Conservation (phyloP, 2,797 vertebrate species). For the Dallia pectoralis region DNA sequence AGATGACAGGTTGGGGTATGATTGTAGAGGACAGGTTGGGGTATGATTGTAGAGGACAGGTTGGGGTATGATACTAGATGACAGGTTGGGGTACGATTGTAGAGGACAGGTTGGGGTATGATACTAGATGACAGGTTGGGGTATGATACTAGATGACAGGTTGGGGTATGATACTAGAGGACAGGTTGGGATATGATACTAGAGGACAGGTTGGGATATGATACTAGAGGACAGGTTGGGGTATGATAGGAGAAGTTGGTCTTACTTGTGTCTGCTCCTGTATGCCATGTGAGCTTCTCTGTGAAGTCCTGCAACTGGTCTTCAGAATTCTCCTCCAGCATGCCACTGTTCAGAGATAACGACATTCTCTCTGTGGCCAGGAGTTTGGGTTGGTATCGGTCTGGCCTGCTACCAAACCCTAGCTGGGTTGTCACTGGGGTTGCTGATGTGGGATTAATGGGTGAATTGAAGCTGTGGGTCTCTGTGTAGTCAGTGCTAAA, state of each 20-base stretch:
- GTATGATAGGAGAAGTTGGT: neutral
- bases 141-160: too few relatives aligned
- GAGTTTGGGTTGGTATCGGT: slow-evolving; percentile 7
- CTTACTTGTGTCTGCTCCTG: slow-evolving; percentile 51
- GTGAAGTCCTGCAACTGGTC: slow-evolving; percentile 25
- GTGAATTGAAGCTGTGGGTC: slow-evolving; percentile 24
- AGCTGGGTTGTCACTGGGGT: slow-evolving; percentile 2
- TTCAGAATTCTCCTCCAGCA: slow-evolving; percentile 9
- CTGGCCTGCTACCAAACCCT: slow-evolving; percentile 3
- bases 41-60: too few relatives aligned
- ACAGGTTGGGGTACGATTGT: too few relatives aligned
- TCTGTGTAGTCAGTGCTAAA: slow-evolving; percentile 34
- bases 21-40: too few relatives aligned
- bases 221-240: too few relatives aligned
- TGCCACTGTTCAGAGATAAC: slow-evolving; percentile 19
- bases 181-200: too few relatives aligned
- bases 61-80: too few relatives aligned
- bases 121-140: too few relatives aligned
- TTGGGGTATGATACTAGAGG: too few relatives aligned
- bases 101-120: too few relatives aligned
- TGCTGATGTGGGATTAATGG: slow-evolving; percentile 14
- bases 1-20: too few relatives aligned
- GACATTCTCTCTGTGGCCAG: slow-evolving; percentile 16
- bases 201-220: too few relatives aligned
- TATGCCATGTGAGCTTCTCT: slow-evolving; percentile 23